A percentile compares a stretch with the other conserved stretches of the same genome.
These are phyloP conservation scores for Rhadinocentrus ornatus DNA, from an alignment of 2,797 vertebrate genomes.

Conservation along the genomic window DNA sequence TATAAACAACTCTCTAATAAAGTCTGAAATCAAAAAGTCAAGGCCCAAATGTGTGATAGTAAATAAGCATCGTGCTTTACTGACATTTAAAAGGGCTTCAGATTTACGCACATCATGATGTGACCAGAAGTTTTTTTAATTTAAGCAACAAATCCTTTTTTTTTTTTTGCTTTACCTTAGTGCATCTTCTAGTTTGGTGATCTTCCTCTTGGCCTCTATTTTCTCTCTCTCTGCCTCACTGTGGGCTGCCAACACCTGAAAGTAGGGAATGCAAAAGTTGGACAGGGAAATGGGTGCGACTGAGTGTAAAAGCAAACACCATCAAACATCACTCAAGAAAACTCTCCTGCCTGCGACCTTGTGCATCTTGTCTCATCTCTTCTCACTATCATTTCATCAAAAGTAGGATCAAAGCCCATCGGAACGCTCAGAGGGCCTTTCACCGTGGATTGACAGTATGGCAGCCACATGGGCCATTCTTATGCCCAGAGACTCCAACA, in stretches of 20 bases:
- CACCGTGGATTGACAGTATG: constrained; percentile 42
- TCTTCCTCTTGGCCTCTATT: constrained; percentile 83
- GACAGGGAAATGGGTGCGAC: constrained; percentile 19
- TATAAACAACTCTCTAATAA: constrained; percentile 68
- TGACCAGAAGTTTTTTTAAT: background rate
- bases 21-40: constrained; percentile 51
- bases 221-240: constrained; percentile 87
- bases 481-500: constrained; percentile 44
- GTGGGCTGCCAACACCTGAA: constrained; percentile 84
- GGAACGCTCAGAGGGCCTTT: constrained; percentile 52
- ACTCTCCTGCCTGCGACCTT: constrained; percentile 56
- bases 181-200: constrained; percentile 83
- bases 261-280: constrained; percentile 9
- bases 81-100: constrained; percentile 15
- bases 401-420: constrained; percentile 50
- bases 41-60: constrained; percentile 45
- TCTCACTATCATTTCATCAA: constrained; percentile 65
- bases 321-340: constrained; percentile 69
- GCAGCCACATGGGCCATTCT: constrained; percentile 63
- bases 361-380: constrained; percentile 60
- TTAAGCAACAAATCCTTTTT: constrained; percentile 4
- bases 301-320: constrained; percentile 52
- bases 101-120: constrained; percentile 4
- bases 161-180: constrained; percentile 82
- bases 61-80: constrained; percentile 32